Base-by-base conservation (phyloP, 2,888 invertebrate species). In the Ophion obscuratus region DNA sequence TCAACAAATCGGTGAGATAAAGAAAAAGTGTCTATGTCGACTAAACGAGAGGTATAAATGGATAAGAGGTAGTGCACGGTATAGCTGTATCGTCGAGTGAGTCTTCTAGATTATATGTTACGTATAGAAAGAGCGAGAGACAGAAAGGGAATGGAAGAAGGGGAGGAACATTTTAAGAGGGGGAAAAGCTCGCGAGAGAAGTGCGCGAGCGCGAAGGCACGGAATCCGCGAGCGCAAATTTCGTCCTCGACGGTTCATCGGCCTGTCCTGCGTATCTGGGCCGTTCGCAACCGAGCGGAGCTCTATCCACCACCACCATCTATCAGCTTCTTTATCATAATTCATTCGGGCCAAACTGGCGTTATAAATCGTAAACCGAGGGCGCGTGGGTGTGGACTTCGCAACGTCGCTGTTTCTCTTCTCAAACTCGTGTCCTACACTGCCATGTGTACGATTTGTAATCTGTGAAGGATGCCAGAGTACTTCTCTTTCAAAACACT, bases 241-340 rank as follows among this genome's bases (percentile, higher is more conserved):
- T 87, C 82, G 87, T 87, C 89, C 88, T 89, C 86, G 86, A 86
- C 84, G 83, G 92, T 91, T 91, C 92, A 89, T 90, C 89, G 91
- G 89, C 91, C 91, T 90, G 90, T 89, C 89, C 91, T 90, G 90
- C 89, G 90, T 91, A 92, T 91, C 91, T 91, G 91, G 91, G 91
- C 91, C 91, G 89, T 86, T 91, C 87, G 84, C 86, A 78, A 81
- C 84, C 78, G 78, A 76, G 76, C 73, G 70, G 61, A 86, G 86
- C 78, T 81, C 89, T 91, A 91, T 91, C 89, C 90, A 88, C 74
- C 57, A 74, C 85, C 76, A 83, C 81, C 68, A 81, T 88, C 88
- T 90, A 91, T 91, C 90, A 91, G 89, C 86, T 90, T 90, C 91
- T 91, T 91, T 91, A 91, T 91, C 91, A 91, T 91, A 91, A 92